A percentile compares a stretch with the other conserved stretches of the same genome.
These are phyloP conservation scores for Melanerpes formicivorus DNA, from an alignment of 2,113 vertebrate genomes.

Conservation along the genomic window DNA sequence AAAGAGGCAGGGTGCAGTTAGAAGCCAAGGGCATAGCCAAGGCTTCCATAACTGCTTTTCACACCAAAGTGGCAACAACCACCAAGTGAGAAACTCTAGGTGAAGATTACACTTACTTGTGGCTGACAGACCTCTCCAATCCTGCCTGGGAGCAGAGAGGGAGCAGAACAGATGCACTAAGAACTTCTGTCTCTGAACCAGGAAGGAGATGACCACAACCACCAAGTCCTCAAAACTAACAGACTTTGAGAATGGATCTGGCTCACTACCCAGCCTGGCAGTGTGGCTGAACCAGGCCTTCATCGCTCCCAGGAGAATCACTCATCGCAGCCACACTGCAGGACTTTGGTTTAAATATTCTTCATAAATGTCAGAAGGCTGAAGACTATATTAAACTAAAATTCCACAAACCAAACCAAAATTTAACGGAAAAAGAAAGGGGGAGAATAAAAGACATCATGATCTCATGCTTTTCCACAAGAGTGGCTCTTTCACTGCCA, in stretches of 20 bases:
- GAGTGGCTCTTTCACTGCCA: slow-evolving; percentile 13
- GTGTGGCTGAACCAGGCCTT: rapidly evolving
- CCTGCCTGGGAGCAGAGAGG: no score
- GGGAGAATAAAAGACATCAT: neutral
- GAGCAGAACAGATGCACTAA: neutral
- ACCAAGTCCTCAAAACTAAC: neutral
- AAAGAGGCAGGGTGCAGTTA: neutral
- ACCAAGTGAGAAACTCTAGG: neutral
- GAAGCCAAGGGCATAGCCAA: slow-evolving; percentile 4
- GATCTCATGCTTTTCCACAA: slow-evolving; percentile 11
- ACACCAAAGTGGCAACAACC: neutral
- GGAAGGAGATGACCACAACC: neutral
- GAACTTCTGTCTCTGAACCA: neutral
- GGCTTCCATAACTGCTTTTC: neutral
- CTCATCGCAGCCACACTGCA: neutral
- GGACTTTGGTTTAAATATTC: neutral
- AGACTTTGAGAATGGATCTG: neutral
- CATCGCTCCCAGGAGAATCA: neutral
- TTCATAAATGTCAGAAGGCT: neutral
- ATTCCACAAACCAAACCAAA: neutral
- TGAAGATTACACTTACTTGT: neutral
- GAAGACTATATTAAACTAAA: neutral
- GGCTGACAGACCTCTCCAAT: neutral
- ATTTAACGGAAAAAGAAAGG: slow-evolving; percentile 1
- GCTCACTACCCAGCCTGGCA: neutral